phyloP scores from a whole-genome alignment of 1,140 invertebrate species.

The Pseudomyrmex sp. region DNA sequence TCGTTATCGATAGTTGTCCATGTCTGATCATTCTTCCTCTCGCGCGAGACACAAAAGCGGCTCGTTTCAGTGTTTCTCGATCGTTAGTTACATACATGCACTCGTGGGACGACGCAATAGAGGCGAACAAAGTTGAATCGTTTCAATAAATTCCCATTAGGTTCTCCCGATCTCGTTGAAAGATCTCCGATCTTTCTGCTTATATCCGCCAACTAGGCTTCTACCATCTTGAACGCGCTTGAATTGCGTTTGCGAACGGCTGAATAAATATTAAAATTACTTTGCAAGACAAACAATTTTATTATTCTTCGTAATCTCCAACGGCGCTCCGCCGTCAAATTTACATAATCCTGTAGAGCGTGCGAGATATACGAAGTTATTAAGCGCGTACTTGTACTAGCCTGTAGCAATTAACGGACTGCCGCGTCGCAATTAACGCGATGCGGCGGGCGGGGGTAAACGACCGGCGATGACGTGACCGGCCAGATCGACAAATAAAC shows the following conservation, averaged over 20 bases:
- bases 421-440: constrained; percentile 72
- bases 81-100: constrained; percentile 60
- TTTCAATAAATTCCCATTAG: constrained; percentile 73
- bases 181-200: constrained; percentile 52
- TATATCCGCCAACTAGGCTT: constrained; percentile 65
- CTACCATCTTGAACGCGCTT: constrained; percentile 37
- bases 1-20: constrained; percentile 21
- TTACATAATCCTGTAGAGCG: constrained; percentile 32
- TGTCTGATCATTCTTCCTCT: constrained; percentile 54
- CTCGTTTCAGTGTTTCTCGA: constrained; percentile 55
- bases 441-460: constrained; percentile 25
- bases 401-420: constrained; percentile 68
- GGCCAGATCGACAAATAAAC: constrained; percentile 48
- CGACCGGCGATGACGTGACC: constrained; percentile 57
- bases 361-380: constrained; percentile 60
- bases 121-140: constrained; percentile 70
- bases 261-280: neutral
- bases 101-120: constrained; percentile 52
- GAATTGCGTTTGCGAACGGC: constrained; percentile 4
- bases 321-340: neutral
- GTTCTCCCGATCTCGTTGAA: constrained; percentile 59
- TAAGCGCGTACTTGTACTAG: constrained; percentile 55
- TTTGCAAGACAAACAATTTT: no score
- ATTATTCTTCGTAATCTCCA: no score
- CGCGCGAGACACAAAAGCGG: constrained; percentile 54